Conservation (phyloP, 2,797 vertebrate genomes). For the Poeciliopsis paucimaculata region DNA sequence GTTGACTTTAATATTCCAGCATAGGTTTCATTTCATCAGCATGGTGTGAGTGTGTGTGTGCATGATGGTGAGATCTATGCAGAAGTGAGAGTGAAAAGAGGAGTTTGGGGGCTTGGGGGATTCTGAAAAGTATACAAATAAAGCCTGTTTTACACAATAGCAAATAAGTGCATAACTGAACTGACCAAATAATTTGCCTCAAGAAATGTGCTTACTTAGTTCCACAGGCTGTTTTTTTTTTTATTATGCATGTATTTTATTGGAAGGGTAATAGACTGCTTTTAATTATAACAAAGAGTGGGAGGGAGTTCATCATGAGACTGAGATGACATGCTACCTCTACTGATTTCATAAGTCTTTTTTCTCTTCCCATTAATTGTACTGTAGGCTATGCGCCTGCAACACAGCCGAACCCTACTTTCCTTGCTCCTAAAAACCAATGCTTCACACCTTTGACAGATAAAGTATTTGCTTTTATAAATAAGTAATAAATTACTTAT, state of each 20-base stretch:
- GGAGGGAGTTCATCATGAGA: slow-evolving; percentile 33
- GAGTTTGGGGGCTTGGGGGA: neutral
- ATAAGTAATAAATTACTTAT: too few relatives aligned
- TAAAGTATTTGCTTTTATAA: neutral
- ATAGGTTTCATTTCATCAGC: slow-evolving; percentile 50
- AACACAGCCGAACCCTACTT: slow-evolving; percentile 4
- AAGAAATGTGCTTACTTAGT: neutral
- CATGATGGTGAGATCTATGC: neutral
- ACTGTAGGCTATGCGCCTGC: slow-evolving; percentile 13
- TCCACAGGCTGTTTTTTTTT: slow-evolving; percentile 4
- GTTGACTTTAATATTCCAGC: slow-evolving; percentile 68
- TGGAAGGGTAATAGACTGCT: slow-evolving; percentile 21
- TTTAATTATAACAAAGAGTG: slow-evolving; percentile 37
- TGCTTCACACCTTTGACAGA: slow-evolving; percentile 22
- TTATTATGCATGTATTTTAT: slow-evolving; percentile 10
- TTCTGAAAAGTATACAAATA: neutral
- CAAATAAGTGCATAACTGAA: neutral
- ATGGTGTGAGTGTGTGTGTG: slow-evolving; percentile 7
- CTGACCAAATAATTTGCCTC: neutral
- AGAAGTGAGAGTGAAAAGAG: too few relatives aligned
- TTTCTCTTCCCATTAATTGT: slow-evolving; percentile 34
- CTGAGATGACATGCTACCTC: slow-evolving; percentile 28
- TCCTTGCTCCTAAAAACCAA: slow-evolving; percentile 9
- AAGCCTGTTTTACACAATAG: neutral
- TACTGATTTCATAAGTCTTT: slow-evolving; percentile 38